These are phyloP conservation scores for Mormyrops boulengeri DNA, from an alignment of 2,797 vertebrate genomes.

Conservation along the genomic window DNA sequence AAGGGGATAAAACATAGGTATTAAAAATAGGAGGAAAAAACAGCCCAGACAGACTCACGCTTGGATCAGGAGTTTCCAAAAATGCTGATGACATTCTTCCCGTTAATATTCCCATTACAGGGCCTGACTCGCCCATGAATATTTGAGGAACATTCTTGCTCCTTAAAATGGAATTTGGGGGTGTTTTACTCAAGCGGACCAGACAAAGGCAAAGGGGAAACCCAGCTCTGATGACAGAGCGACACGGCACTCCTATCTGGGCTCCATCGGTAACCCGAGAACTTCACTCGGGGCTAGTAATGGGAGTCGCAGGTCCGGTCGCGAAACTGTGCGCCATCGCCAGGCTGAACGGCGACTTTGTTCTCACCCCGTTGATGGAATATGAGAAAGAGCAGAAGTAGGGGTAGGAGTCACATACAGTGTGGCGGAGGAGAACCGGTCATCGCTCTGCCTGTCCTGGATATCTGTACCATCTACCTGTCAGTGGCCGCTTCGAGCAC, in stretches of 20 bases:
- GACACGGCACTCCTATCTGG: constrained; percentile 34
- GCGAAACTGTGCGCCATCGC: constrained; percentile 22
- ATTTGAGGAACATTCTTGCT: background rate
- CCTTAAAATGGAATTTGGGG: background rate
- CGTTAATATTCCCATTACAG: background rate
- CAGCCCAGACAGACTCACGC: background rate
- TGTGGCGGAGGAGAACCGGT: constrained; percentile 21
- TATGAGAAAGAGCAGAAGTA: constrained; percentile 33
- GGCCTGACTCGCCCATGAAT: background rate
- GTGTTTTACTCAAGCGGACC: background rate
- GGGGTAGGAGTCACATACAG: constrained; percentile 52
- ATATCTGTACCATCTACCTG: constrained; percentile 43
- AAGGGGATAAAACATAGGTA: background rate
- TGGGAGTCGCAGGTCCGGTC: constrained; percentile 33
- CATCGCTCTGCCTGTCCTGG: constrained; percentile 39
- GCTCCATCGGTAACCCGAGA: constrained; percentile 29
- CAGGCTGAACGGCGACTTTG: constrained; percentile 33
- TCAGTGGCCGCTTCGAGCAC: constrained; percentile 41
- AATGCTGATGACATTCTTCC: background rate
- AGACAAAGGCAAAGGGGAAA: background rate
- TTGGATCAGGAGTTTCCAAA: background rate
- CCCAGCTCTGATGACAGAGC: constrained; percentile 23
- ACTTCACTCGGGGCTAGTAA: constrained; percentile 39
- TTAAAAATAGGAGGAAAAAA: background rate
- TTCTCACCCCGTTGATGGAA: constrained; percentile 34